Evolutionary conservation across 2,888 invertebrate species (phyloP).

Genomic region (Drosophila sordidula): DNA sequence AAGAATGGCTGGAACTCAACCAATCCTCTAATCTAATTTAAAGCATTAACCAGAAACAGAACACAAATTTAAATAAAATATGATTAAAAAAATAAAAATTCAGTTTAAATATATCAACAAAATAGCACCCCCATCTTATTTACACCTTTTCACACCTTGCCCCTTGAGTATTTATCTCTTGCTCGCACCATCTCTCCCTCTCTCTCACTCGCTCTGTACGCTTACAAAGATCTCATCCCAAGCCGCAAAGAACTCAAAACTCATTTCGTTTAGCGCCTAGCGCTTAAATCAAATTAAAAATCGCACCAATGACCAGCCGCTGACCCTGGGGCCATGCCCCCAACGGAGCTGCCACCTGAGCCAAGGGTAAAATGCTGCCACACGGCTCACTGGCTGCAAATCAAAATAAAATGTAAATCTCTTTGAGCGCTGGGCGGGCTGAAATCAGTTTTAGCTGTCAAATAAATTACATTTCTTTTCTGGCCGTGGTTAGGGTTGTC

Average conservation of each 20-base stretch:
- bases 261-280: slow-evolving; percentile 67
- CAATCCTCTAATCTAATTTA: too few species aligned
- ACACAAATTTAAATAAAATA: too few species aligned
- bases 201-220: not conserved
- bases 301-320: slow-evolving; percentile 73
- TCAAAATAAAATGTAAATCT: slow-evolving; percentile 69
- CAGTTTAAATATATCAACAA: too few species aligned
- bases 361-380: slow-evolving; percentile 54
- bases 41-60: too few species aligned
- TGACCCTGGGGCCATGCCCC: slow-evolving; percentile 64
- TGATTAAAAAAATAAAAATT: too few species aligned
- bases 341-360: slow-evolving; percentile 29
- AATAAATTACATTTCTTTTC: slow-evolving; percentile 71
- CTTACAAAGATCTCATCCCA: not conserved
- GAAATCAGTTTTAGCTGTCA: slow-evolving; percentile 74
- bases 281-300: slow-evolving; percentile 75
- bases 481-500: slow-evolving; percentile 8
- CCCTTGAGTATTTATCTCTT: slow-evolving; percentile 4
- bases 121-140: not conserved
- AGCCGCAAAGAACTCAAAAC: slow-evolving; percentile 46
- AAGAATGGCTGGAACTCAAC: too few species aligned
- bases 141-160: not conserved
- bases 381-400: slow-evolving; percentile 69
- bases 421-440: slow-evolving; percentile 34
- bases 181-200: not conserved